A percentile compares a stretch with the other conserved stretches of the same genome.
These are phyloP conservation scores for Aegotheles bennettii DNA, from an alignment of 2,113 vertebrate genomes.

Conservation along the genomic window DNA sequence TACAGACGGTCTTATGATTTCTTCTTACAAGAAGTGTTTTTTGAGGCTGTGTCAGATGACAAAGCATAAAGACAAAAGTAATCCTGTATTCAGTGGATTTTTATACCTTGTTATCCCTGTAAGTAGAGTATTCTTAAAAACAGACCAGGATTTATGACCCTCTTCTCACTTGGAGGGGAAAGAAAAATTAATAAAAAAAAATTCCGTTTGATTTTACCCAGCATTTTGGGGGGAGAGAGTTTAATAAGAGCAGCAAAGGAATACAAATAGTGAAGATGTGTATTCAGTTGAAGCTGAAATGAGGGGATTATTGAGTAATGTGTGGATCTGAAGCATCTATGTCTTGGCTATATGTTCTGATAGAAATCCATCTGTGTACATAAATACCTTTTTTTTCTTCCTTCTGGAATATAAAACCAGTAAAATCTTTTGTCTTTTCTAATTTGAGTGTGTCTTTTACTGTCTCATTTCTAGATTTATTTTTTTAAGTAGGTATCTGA, in stretches of 20 bases:
- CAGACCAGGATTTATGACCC: background rate
- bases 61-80: background rate
- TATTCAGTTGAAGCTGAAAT: background rate
- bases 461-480: background rate
- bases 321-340: background rate
- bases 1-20: background rate
- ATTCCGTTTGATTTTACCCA: no score
- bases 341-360: background rate
- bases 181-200: no score
- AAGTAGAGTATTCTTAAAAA: background rate
- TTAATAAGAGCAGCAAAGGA: background rate
- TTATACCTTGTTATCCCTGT: background rate
- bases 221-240: background rate
- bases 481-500: background rate
- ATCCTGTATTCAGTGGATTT: background rate
- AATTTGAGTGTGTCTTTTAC: fast-evolving
- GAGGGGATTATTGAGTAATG: background rate
- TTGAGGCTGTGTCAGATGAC: background rate
- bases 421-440: background rate
- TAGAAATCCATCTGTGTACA: background rate
- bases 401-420: background rate
- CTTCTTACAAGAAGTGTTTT: background rate
- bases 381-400: background rate
- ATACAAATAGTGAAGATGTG: background rate
- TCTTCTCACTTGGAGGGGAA: background rate